These are phyloP conservation scores for Furcula furcula DNA, from an alignment of 2,888 invertebrate genomes.

Conservation along the genomic window DNA sequence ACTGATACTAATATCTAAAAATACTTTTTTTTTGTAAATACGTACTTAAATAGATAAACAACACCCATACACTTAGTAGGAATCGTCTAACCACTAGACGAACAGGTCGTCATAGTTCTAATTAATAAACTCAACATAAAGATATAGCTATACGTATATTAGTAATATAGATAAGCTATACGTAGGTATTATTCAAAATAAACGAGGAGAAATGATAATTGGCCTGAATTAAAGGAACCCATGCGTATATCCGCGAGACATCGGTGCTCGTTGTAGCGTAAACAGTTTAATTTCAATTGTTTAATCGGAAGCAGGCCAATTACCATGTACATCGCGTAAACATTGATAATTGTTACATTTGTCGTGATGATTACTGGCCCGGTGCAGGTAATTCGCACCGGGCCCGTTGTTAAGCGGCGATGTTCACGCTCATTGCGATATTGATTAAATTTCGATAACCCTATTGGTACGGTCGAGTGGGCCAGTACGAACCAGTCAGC, in stretches of 20 bases:
- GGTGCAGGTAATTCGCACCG: constrained; percentile 33
- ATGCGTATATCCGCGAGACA: constrained; percentile 34
- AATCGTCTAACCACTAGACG: too few species aligned
- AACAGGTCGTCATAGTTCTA: too few species aligned
- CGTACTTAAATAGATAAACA: too few species aligned
- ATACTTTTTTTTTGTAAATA: too few species aligned
- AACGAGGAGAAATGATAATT: constrained; percentile 14
- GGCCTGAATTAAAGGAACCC: constrained; percentile 15
- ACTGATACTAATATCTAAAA: too few species aligned
- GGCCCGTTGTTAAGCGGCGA: constrained; percentile 28
- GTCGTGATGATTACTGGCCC: constrained; percentile 57
- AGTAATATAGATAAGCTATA: background rate
- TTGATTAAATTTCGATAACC: constrained; percentile 33
- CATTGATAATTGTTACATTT: constrained; percentile 62
- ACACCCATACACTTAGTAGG: too few species aligned
- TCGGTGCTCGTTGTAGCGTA: constrained; percentile 60
- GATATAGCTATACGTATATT: too few species aligned
- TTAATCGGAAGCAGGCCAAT: constrained; percentile 61
- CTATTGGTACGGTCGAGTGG: constrained; percentile 21
- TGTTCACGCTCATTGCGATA: constrained; percentile 34
- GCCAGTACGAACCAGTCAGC: constrained; percentile 13
- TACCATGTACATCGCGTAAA: constrained; percentile 54
- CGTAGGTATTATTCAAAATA: background rate
- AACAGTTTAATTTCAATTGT: constrained; percentile 71
- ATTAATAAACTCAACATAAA: too few species aligned